Conservation (phyloP, 2,888 invertebrate species). For the Orthosia incerta region DNA sequence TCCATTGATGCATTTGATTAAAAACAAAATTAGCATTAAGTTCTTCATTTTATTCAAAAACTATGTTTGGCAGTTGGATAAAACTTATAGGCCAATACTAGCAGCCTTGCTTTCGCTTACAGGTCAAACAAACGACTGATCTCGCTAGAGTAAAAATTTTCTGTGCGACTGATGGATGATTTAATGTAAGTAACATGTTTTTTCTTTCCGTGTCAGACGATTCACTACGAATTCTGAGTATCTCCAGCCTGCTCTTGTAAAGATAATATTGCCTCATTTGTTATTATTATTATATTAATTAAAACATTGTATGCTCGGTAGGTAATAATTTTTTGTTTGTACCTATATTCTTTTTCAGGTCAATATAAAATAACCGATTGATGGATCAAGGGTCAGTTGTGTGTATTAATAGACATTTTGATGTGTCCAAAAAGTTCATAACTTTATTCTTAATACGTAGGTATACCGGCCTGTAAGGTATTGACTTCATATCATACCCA, state of each 20-base stretch:
- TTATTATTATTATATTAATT: slow-evolving; percentile 26
- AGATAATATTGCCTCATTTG: slow-evolving; percentile 30
- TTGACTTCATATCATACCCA: background rate
- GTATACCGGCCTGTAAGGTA: background rate
- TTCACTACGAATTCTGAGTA: background rate
- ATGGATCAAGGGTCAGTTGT: slow-evolving; percentile 38
- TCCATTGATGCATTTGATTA: slow-evolving; percentile 33
- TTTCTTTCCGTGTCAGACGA: slow-evolving; percentile 1
- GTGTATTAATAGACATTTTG: background rate
- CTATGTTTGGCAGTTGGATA: background rate
- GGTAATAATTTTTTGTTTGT: slow-evolving; percentile 12
- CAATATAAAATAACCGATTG: slow-evolving; percentile 37
- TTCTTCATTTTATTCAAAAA: slow-evolving; percentile 31
- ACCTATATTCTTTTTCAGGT: slow-evolving; percentile 14
- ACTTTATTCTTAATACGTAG: background rate
- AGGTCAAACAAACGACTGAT: slow-evolving; percentile 5
- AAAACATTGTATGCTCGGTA: slow-evolving; percentile 32
- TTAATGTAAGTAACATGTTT: background rate
- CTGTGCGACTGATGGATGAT: slow-evolving; percentile 18
- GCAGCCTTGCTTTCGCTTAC: slow-evolving; percentile 7
- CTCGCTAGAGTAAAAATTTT: too few relatives aligned
- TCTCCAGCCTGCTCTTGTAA: slow-evolving; percentile 16
- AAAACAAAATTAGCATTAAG: slow-evolving; percentile 25
- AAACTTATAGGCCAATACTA: background rate
- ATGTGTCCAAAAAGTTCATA: slow-evolving; percentile 3